These are phyloP conservation scores for Dicentrarchus labrax DNA, from an alignment of 2,113 vertebrate species.

Conservation along the genomic window DNA sequence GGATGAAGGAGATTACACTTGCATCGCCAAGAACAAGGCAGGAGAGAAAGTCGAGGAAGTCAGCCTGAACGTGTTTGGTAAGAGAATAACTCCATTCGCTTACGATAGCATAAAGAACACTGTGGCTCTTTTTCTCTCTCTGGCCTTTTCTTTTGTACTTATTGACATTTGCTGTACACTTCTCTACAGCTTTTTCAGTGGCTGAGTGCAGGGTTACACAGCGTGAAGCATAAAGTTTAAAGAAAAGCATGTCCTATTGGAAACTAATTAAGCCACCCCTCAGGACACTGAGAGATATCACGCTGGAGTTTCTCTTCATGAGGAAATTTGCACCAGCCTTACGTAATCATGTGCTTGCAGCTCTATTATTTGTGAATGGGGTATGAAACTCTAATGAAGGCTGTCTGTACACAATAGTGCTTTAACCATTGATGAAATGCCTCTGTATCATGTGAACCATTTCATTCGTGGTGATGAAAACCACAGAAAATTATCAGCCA, in stretches of 20 bases:
- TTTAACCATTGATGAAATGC: not conserved
- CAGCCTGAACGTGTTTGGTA: constrained; percentile 97
- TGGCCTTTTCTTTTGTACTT: constrained; percentile 39
- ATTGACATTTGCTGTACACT: constrained; percentile 42
- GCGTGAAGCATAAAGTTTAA: constrained; percentile 47
- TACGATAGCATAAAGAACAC: not conserved
- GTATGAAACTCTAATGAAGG: constrained; percentile 43
- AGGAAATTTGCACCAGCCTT: constrained; percentile 17
- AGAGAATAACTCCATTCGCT: constrained; percentile 64
- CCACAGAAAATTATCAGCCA: not conserved
- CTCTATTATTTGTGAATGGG: constrained; percentile 31
- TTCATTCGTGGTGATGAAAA: not conserved
- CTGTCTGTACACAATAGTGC: not conserved
- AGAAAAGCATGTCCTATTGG: constrained; percentile 41
- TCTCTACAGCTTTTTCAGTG: constrained; percentile 25
- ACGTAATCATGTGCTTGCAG: constrained; percentile 26
- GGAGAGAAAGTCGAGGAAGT: constrained; percentile 91
- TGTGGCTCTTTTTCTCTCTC: constrained; percentile 4
- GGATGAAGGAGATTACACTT: constrained; percentile 95
- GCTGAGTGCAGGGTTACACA: constrained; percentile 4
- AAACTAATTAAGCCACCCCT: constrained; percentile 53
- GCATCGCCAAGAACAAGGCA: constrained; percentile 96
- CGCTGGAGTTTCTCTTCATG: constrained; percentile 12
- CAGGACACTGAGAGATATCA: constrained; percentile 38
- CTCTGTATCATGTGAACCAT: not conserved